Evolutionary conservation across 2,113 vertebrate species (phyloP).

Genomic region (Myiopsitta monachus): DNA sequence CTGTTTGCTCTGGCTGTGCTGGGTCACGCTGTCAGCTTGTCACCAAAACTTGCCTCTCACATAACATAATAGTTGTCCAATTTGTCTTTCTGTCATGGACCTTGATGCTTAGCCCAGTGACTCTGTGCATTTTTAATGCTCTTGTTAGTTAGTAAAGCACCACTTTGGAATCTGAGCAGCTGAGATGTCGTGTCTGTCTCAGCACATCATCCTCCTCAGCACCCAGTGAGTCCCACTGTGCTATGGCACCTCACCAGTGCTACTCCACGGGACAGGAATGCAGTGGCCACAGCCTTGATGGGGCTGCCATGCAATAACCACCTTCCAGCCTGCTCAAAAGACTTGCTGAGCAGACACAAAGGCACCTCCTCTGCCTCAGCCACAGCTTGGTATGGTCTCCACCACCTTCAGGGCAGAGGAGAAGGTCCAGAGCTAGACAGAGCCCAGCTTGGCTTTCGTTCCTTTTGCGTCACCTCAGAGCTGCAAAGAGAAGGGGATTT

Average conservation of each 20-base stretch:
- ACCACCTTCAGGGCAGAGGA: neutral
- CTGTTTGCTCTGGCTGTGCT: neutral
- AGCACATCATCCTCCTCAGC: neutral
- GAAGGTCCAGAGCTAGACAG: neutral
- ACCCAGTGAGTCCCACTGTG: neutral
- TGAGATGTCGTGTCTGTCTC: neutral
- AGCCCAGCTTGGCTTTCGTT: neutral
- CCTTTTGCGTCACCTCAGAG: neutral
- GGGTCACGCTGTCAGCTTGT: conserved; percentile 13
- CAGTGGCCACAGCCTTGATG: neutral
- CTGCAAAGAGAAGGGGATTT: neutral
- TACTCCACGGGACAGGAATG: rapidly evolving
- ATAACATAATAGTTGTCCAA: conserved; percentile 24
- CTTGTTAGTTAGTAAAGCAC: conserved; percentile 1
- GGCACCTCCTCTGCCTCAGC: neutral
- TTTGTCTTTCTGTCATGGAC: conserved; percentile 44
- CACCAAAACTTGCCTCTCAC: conserved; percentile 36
- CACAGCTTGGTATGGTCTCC: neutral
- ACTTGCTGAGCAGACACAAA: neutral
- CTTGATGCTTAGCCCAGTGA: neutral
- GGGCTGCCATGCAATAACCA: neutral
- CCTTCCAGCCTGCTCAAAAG: neutral
- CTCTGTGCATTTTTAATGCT: conserved; percentile 20
- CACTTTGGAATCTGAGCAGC: neutral
- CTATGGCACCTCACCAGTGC: neutral